A percentile compares a stretch with the other conserved stretches of the same genome.
phyloP scores from a whole-genome alignment of 2,113 vertebrate species.

The Paramisgurnus dabryanus region DNA sequence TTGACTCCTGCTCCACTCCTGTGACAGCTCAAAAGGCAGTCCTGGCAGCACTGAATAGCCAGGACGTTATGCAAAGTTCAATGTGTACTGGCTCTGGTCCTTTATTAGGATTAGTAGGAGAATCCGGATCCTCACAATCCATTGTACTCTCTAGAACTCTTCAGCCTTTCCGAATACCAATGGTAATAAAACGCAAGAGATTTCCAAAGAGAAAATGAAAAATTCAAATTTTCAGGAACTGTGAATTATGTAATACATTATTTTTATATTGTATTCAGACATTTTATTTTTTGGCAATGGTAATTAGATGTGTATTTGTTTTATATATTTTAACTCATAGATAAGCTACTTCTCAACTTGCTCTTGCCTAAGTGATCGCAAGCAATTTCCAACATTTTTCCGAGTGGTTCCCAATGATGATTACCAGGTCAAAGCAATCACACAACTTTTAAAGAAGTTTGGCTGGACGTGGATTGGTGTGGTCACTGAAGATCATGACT shows the following conservation, averaged over 20 bases:
- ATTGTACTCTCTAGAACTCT: slow-evolving; percentile 74
- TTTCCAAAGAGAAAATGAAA: not conserved
- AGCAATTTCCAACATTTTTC: slow-evolving; percentile 73
- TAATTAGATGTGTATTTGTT: slow-evolving; percentile 50
- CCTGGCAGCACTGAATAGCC: slow-evolving; percentile 67
- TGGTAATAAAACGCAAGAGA: slow-evolving; percentile 61
- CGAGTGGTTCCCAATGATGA: slow-evolving; percentile 75
- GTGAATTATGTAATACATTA: too few relatives aligned
- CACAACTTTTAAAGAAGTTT: slow-evolving; percentile 59
- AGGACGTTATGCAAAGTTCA: slow-evolving; percentile 49
- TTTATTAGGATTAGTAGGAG: slow-evolving; percentile 70
- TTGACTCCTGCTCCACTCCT: slow-evolving; percentile 76
- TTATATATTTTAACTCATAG: slow-evolving; percentile 37
- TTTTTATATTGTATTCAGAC: too few relatives aligned
- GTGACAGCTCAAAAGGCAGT: slow-evolving; percentile 70
- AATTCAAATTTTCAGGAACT: too few relatives aligned
- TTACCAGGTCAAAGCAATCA: slow-evolving; percentile 69
- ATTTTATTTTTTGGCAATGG: too few relatives aligned
- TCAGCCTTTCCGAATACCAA: slow-evolving; percentile 72
- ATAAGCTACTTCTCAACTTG: slow-evolving; percentile 77
- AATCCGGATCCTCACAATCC: slow-evolving; percentile 75
- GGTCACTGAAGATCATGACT: slow-evolving; percentile 62
- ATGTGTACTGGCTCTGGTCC: slow-evolving; percentile 62
- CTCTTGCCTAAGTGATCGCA: slow-evolving; percentile 71
- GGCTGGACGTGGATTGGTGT: slow-evolving; percentile 64